Base-by-base conservation (phyloP, 2,113 vertebrate genomes). In the Pedionomus torquatus region DNA sequence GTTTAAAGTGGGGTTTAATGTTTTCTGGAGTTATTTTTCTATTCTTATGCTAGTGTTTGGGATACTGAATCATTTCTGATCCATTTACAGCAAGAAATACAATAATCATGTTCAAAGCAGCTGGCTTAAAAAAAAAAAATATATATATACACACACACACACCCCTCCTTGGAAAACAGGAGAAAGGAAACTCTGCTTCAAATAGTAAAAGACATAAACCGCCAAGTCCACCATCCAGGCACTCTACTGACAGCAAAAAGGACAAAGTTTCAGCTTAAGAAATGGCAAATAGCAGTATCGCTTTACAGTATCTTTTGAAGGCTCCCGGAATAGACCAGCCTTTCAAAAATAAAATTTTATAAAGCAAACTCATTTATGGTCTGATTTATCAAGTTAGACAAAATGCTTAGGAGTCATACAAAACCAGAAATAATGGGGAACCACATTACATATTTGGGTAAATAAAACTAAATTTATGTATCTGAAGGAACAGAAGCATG, bases 21-120 rank as follows among this genome's bases (percentile, higher is more conserved):
- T 79, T 93, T 89, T 49, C 86, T 77, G 46, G 7, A 43, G 46
- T 70, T 78, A 54, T 41, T 93, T 84, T 96, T 76, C 44, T 78
- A 7, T 54, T 54, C 51, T 74, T 48, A 46, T 8, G 33, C 23
- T 43, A 76, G 14, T 23, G 20, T 46, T 92, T 61, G 49, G 37
- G 60, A 89, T 74, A 90, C 44, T 69, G 83, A 97, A 94, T 87
- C n/a, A 79, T 70, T 68, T 88, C 68, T n/a, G 4, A 85, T 87
- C 90, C 61, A 58, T 90, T 95, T 94, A 87, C 57, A 83, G 66
- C 26, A 95, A 88, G 92, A 95, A 89, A 69, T 25, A 44, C 5
- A 63, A 20, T 49, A 79, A 79, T 7, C 20, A 43, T 7, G 1
- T 51, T 84, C 57, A 68, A 83, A 69, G 17, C n/a, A 69, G 33